Base-by-base conservation (phyloP, 1,140 invertebrate species). In the Saccostrea glomerata region DNA sequence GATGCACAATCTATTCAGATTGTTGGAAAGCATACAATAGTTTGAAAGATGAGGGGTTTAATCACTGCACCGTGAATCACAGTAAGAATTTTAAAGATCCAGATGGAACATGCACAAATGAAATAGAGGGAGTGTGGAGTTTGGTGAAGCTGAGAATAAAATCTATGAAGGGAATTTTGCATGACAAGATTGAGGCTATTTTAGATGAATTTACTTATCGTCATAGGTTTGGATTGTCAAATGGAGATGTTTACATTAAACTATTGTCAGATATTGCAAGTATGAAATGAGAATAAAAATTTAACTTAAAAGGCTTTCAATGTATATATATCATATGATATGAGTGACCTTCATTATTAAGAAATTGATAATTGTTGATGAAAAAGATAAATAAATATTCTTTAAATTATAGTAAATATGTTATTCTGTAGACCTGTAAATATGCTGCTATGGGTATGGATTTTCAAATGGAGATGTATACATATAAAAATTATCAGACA, bases 151-250 rank as follows among this genome's bases (percentile, higher is more conserved):
- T 47, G 47, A 47, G 47, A 47, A 60, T 60, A 15, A 60, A 60
- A 60, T 60, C 58, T 60, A 60, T 60, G 58, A 60, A 60, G 58
- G 58, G 58, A 60, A 20, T 60, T 60, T 60, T 60, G 58, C 58
- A 60, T 60, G 58, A 60, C 58, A 36, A 36, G 2, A 36, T 60
- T 60, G 58, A 60, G 58, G 58, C 58, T 60, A 60, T 60, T 13
- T 13, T 60, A 60, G 9, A 60, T 20, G 58, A 60, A 60, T 60
- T 60, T 60, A 60, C 58, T 17, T 60, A 60, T 60, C 58, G 58
- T 60, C 58, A 60, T 60, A 60, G 58, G 20, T 60, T 60, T 60
- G 58, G 58, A 20, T 60, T 60, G 58, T 60, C 58, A 60, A 60
- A 60, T 60, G 58, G 58, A 60, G 58, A 60, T 60, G 58, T 60